Evolutionary conservation across 2,113 vertebrate species (phyloP).

Genomic region (Thalassoma bifasciatum): DNA sequence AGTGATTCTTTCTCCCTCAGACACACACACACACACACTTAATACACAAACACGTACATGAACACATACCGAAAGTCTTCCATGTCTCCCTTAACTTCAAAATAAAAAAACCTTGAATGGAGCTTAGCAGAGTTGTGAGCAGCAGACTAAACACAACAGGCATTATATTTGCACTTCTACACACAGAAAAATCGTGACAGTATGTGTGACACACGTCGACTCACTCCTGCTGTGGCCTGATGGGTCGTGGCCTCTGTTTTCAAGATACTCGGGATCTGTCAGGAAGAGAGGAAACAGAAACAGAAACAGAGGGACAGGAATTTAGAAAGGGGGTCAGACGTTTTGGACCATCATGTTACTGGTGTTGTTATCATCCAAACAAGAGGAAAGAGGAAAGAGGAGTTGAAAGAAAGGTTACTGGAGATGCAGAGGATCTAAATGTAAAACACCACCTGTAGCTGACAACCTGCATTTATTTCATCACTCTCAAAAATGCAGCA

Average conservation of each 20-base stretch:
- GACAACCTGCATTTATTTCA: conserved; percentile 12
- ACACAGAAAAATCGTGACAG: conserved; percentile 17
- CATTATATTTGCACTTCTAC: not conserved
- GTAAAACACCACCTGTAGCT: conserved; percentile 20
- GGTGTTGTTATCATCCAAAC: conserved; percentile 12
- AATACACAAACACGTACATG: too few relatives aligned
- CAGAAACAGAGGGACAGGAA: too few relatives aligned
- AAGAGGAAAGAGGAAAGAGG: not conserved
- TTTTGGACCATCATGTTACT: conserved; percentile 16
- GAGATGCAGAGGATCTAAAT: not conserved
- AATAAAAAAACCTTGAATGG: conserved; percentile 15
- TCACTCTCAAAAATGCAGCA: conserved; percentile 31
- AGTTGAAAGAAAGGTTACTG: not conserved
- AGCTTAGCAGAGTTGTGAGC: not conserved
- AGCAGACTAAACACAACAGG: not conserved
- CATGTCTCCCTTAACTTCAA: not conserved
- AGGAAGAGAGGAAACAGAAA: conserved; percentile 44
- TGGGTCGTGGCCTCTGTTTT: conserved; percentile 43
- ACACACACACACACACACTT: conserved; percentile 2
- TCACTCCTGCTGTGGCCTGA: conserved; percentile 61
- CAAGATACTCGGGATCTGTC: conserved; percentile 52
- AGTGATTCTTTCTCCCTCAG: not conserved
- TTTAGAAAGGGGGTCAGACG: conserved; percentile 7
- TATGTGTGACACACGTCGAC: conserved; percentile 38
- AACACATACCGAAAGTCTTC: not conserved